These are phyloP conservation scores for Galemys pyrenaicus DNA, from an alignment of 2,113 vertebrate genomes.

Conservation along the genomic window DNA sequence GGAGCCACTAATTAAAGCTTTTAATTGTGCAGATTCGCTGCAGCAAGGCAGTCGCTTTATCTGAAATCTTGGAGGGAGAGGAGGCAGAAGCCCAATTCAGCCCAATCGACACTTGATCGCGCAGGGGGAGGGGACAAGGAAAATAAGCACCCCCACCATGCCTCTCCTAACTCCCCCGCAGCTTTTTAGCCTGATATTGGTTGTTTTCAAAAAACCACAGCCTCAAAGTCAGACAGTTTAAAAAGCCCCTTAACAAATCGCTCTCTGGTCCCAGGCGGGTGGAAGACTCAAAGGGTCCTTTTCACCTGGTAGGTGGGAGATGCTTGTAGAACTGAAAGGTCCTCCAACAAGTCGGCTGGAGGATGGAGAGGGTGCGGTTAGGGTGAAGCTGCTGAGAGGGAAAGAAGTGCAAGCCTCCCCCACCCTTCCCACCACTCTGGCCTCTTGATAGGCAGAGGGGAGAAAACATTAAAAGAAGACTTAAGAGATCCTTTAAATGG, in stretches of 20 bases:
- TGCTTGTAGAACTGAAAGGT: not conserved
- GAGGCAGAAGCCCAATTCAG: slow-evolving; percentile 73
- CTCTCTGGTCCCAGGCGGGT: slow-evolving; percentile 60
- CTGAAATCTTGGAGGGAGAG: slow-evolving; percentile 92
- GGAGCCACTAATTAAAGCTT: slow-evolving; percentile 99
- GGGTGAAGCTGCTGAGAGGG: not conserved
- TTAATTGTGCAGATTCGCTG: slow-evolving; percentile 99
- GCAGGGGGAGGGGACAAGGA: slow-evolving; percentile 23
- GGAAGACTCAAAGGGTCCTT: slow-evolving; percentile 12
- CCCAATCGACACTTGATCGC: slow-evolving; percentile 54
- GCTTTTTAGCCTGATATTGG: slow-evolving; percentile 67
- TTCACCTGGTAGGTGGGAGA: slow-evolving; percentile 71
- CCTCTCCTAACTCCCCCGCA: not conserved
- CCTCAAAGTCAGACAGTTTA: slow-evolving; percentile 50
- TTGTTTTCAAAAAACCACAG: slow-evolving; percentile 53
- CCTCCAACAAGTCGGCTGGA: slow-evolving; percentile 57
- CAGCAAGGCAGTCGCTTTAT: slow-evolving; percentile 96
- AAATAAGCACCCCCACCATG: not conserved
- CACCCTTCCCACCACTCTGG: not conserved
- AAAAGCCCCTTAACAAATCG: slow-evolving; percentile 72
- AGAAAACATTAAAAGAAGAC: not conserved
- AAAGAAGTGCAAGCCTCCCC: not conserved
- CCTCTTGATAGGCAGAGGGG: not conserved
- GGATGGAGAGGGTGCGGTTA: not conserved
- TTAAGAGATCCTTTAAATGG: not conserved